These are phyloP conservation scores for Colletes gigas DNA, from an alignment of 1,140 invertebrate species.

Conservation along the genomic window DNA sequence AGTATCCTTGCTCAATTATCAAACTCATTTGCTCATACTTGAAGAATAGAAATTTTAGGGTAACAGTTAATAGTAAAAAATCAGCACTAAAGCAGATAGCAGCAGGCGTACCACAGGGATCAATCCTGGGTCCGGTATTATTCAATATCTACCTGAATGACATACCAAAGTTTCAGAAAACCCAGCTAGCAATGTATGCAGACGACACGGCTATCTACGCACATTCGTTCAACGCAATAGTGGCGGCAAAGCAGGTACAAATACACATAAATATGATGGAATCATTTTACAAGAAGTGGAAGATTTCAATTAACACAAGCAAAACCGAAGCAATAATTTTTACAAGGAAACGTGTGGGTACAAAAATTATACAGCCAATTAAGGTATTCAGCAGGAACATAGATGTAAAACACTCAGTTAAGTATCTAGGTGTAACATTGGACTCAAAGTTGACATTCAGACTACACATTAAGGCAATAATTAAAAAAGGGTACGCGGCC, in stretches of 20 bases:
- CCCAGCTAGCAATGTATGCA: background rate
- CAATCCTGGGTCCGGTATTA: too few relatives aligned
- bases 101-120: too few relatives aligned
- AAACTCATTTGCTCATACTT: too few relatives aligned
- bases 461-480: too few relatives aligned
- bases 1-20: background rate
- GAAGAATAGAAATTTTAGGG: too few relatives aligned
- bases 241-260: background rate
- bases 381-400: too few relatives aligned
- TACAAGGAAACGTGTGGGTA: background rate
- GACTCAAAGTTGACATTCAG: too few relatives aligned
- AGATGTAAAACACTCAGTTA: too few relatives aligned
- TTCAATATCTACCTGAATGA: background rate
- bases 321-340: conserved; percentile 5
- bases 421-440: too few relatives aligned
- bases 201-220: background rate
- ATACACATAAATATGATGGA: background rate
- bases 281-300: background rate
- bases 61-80: too few relatives aligned
- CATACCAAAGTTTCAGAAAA: background rate
- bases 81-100: too few relatives aligned
- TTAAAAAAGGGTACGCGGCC: too few relatives aligned
- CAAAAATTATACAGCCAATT: background rate
- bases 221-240: background rate
- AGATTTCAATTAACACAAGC: background rate